These are phyloP conservation scores for Dolomedes plantarius DNA, from an alignment of 2,888 invertebrate genomes.

Conservation along the genomic window DNA sequence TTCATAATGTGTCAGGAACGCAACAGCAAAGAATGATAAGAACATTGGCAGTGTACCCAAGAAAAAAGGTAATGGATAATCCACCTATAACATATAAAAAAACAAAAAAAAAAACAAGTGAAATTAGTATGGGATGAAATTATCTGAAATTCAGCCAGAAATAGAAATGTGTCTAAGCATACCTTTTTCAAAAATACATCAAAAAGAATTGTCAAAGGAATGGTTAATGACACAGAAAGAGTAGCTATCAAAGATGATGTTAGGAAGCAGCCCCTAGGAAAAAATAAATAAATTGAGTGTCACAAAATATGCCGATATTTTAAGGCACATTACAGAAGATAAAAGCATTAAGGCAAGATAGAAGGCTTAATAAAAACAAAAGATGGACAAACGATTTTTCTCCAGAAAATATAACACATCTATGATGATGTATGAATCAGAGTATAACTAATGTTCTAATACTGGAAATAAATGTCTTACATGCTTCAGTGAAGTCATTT, in stretches of 20 bases:
- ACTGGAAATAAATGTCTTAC: too few relatives aligned
- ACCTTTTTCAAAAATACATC: slow-evolving; percentile 86
- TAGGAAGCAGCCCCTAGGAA: slow-evolving; percentile 91
- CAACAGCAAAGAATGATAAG: slow-evolving; percentile 84
- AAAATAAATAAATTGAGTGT: background rate
- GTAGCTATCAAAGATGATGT: slow-evolving; percentile 94
- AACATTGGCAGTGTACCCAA: slow-evolving; percentile 87
- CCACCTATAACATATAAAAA: too few relatives aligned
- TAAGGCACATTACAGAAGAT: too few relatives aligned
- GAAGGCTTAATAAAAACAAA: too few relatives aligned
- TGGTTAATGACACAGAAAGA: slow-evolving; percentile 88
- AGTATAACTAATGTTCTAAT: too few relatives aligned
- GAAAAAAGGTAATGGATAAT: slow-evolving; percentile 82
- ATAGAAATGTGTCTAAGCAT: slow-evolving; percentile 75
- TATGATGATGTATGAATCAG: too few relatives aligned
- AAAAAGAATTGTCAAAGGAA: slow-evolving; percentile 92
- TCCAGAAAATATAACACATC: too few relatives aligned
- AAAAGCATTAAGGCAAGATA: too few relatives aligned
- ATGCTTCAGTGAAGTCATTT: too few relatives aligned
- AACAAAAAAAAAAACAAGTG: background rate
- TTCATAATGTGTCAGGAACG: slow-evolving; percentile 85
- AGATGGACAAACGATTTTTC: too few relatives aligned
- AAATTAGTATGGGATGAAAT: background rate
- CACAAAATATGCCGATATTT: too few relatives aligned
- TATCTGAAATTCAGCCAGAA: background rate